These are phyloP conservation scores for Xerus rutilus DNA, from an alignment of 2,797 vertebrate genomes.

Conservation along the genomic window DNA sequence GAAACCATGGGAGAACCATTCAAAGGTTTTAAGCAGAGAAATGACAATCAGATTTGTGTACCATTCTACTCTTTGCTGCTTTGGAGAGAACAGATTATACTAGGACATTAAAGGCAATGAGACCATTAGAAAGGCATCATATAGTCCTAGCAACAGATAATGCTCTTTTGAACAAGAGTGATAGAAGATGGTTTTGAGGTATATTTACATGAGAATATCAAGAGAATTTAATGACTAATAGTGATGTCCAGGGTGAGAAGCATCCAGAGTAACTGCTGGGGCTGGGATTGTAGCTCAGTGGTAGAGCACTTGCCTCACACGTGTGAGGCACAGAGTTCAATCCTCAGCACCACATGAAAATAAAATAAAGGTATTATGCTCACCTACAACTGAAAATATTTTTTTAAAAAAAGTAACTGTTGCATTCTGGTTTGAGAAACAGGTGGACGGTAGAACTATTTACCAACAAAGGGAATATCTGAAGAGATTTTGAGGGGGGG, in stretches of 20 bases:
- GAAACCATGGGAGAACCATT: not conserved
- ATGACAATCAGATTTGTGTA: not conserved
- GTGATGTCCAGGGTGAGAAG: not conserved
- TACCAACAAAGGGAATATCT: not conserved
- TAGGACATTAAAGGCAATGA: not conserved
- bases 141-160: not conserved
- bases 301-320: too few relatives aligned
- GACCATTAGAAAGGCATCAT: not conserved
- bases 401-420: not conserved
- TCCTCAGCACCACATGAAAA: too few relatives aligned
- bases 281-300: too few relatives aligned
- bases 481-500: not conserved
- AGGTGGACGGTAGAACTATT: not conserved
- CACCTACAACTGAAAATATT: too few relatives aligned
- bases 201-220: not conserved
- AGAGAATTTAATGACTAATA: not conserved
- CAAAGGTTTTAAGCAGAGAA: constrained; percentile 9
- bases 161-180: not conserved
- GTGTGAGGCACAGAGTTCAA: too few relatives aligned
- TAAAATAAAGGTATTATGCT: too few relatives aligned
- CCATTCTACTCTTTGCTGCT: not conserved
- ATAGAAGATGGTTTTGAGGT: not conserved
- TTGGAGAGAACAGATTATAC: not conserved
- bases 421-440: not conserved
- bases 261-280: not conserved